These are phyloP conservation scores for Orius insidiosus DNA, from an alignment of 1,140 invertebrate species.

Conservation along the genomic window DNA sequence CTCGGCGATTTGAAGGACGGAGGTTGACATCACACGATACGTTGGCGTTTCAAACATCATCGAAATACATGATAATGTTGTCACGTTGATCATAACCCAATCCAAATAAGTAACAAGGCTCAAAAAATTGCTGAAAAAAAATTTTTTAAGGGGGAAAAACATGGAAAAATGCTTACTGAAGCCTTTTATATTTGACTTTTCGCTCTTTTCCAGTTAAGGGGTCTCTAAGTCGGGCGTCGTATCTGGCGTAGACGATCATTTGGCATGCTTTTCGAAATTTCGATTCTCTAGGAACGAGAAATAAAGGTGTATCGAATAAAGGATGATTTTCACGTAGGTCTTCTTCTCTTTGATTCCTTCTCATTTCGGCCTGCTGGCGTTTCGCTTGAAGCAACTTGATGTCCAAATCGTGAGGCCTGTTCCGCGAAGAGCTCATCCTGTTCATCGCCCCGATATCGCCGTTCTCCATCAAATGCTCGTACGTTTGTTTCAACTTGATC, in stretches of 20 bases:
- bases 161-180: constrained; percentile 58
- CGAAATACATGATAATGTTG: constrained; percentile 89
- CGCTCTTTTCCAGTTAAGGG: constrained; percentile 90
- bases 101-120: constrained; percentile 96
- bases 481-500: constrained; percentile 81
- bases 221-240: constrained; percentile 80
- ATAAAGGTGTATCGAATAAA: constrained; percentile 94
- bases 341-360: constrained; percentile 94
- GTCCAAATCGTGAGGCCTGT: constrained; percentile 86
- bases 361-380: constrained; percentile 95
- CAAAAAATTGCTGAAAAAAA: constrained; percentile 70
- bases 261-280: constrained; percentile 89
- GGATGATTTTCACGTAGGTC: constrained; percentile 98
- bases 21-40: constrained; percentile 71
- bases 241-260: constrained; percentile 85
- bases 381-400: constrained; percentile 98
- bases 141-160: neutral
- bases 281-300: constrained; percentile 87
- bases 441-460: constrained; percentile 76
- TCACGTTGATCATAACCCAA: constrained; percentile 98
- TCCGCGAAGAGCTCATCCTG: constrained; percentile 49
- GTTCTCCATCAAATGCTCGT: constrained; percentile 81
- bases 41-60: constrained; percentile 98
- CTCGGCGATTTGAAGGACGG: constrained; percentile 81
- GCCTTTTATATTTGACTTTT: constrained; percentile 91